Evolutionary conservation across 2,888 invertebrate genomes (phyloP).

Genomic region (Trissolcus japonicus): DNA sequence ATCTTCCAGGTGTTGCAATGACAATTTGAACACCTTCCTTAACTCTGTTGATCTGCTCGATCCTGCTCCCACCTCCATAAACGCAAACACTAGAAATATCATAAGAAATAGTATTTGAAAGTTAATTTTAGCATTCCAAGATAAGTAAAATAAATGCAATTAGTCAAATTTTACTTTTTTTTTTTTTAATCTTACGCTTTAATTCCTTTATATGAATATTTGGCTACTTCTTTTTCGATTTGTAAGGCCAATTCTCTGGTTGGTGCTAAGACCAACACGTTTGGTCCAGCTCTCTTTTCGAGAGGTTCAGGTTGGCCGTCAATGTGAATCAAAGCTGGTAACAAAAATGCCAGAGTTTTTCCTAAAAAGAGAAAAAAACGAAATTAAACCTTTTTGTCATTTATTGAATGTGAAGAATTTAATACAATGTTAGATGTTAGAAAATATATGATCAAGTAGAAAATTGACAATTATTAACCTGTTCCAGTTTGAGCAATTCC

Average conservation of each 20-base stretch:
- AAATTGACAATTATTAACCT: slow-evolving; percentile 68
- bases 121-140: background rate
- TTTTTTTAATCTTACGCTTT: slow-evolving; percentile 86
- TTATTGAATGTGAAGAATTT: background rate
- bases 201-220: slow-evolving; percentile 92
- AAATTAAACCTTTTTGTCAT: no score
- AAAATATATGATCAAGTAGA: background rate
- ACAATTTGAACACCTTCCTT: slow-evolving; percentile 93
- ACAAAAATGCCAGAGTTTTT: slow-evolving; percentile 94
- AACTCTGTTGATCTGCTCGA: slow-evolving; percentile 86
- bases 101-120: background rate
- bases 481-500: slow-evolving; percentile 98
- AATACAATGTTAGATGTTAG: background rate
- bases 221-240: slow-evolving; percentile 93
- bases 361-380: slow-evolving; percentile 76
- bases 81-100: slow-evolving; percentile 84
- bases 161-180: no score
- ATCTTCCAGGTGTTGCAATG: slow-evolving; percentile 95
- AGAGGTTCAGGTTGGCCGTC: slow-evolving; percentile 88
- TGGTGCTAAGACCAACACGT: slow-evolving; percentile 92
- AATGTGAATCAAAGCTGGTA: slow-evolving; percentile 95
- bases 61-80: slow-evolving; percentile 92
- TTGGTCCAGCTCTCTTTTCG: slow-evolving; percentile 86
- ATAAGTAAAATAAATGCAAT: no score
- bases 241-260: slow-evolving; percentile 95